phyloP scores from a whole-genome alignment of 2,113 vertebrate genomes.

The Passer montanus region DNA sequence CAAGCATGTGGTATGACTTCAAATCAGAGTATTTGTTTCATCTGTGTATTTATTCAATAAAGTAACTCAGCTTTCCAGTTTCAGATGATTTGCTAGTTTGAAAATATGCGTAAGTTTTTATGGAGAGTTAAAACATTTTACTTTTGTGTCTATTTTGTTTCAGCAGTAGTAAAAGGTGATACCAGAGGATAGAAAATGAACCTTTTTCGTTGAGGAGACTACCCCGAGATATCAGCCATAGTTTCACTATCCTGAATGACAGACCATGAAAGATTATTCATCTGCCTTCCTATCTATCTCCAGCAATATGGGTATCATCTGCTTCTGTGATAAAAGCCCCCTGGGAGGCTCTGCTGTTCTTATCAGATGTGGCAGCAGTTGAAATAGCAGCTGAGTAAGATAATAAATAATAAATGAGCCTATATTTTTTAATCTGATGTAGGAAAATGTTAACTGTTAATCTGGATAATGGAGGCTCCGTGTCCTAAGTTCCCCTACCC shows the following conservation, averaged over 20 bases:
- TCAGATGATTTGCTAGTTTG: background rate
- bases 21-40: background rate
- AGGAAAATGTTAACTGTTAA: conserved; percentile 65
- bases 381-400: conserved; percentile 66
- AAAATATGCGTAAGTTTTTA: background rate
- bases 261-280: conserved; percentile 48
- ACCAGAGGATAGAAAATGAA: background rate
- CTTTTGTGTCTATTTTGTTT: conserved; percentile 7
- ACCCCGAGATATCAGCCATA: conserved; percentile 18
- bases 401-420: conserved; percentile 70
- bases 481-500: background rate
- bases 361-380: conserved; percentile 60
- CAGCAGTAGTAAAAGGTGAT: conserved; percentile 1
- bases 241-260: conserved; percentile 38
- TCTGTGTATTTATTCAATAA: background rate
- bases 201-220: conserved; percentile 25
- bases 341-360: conserved; percentile 3
- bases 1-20: background rate
- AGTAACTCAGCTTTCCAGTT: background rate
- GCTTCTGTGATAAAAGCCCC: conserved; percentile 25
- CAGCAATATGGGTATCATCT: conserved; percentile 28
- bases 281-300: conserved; percentile 39
- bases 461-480: conserved; percentile 33
- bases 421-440: conserved; percentile 64
- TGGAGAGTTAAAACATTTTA: background rate